Percentiles rank a stretch among this genome's conserved stretches.
phyloP scores from a whole-genome alignment of 2,113 vertebrate genomes.

The Laticauda colubrina region DNA sequence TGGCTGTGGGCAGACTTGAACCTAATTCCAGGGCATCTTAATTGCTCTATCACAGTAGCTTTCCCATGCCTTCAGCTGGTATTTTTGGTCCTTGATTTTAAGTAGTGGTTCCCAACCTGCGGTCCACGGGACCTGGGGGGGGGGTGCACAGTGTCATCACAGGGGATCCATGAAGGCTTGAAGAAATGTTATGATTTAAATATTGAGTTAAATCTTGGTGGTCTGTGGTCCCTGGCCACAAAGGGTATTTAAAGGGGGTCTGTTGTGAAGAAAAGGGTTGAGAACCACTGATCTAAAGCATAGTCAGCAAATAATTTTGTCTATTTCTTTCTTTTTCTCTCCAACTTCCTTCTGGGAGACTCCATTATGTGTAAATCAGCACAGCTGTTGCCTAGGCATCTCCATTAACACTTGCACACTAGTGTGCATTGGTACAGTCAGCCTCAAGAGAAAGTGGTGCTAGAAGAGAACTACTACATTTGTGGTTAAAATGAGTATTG shows the following conservation, averaged over 20 bases:
- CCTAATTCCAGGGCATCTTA: not conserved
- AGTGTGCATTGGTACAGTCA: not conserved
- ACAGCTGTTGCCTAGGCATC: not conserved
- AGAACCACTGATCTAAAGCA: constrained; percentile 30
- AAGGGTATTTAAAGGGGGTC: not conserved
- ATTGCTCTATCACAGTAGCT: not conserved
- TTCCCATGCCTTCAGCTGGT: not conserved
- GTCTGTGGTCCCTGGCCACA: not conserved
- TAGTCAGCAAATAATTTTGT: constrained; percentile 30
- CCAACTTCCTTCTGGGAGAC: not conserved
- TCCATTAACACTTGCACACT: not conserved
- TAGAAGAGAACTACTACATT: not conserved
- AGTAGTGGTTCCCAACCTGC: not conserved
- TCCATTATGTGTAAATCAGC: constrained; percentile 17
- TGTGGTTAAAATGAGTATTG: not conserved
- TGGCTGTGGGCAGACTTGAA: not conserved
- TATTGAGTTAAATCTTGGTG: not conserved
- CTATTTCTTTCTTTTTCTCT: not conserved
- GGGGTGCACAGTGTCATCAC: not conserved
- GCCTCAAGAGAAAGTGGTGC: not conserved
- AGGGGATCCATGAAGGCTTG: not conserved
- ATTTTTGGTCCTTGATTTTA: not conserved
- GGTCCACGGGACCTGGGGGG: not conserved
- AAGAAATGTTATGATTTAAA: not conserved
- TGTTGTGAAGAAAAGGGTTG: not conserved